Evolutionary conservation across 2,797 vertebrate genomes (phyloP), one percentile per base, ranked within the genome.

Genomic region (Hippoglossus hippoglossus): DNA sequence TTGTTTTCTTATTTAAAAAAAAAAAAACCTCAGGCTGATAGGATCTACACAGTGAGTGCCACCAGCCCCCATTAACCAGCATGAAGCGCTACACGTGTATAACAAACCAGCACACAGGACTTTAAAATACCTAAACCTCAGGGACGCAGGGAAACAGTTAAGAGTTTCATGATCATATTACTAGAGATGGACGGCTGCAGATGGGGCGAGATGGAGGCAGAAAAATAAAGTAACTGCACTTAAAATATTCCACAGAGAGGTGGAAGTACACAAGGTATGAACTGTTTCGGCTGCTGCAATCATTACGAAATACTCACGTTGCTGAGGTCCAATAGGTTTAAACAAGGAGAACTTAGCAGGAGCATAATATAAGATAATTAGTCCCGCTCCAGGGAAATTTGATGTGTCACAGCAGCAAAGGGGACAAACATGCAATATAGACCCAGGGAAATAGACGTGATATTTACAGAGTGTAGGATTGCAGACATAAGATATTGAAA

Each of bases 1-100:
- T 71, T 84, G 61, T 81, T 79, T 63, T 67, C 52, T 50, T 62
- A 3, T 36, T 16, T 19, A 41, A 41, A 5, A 7, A 16, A 46
- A 39, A 39, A 63, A 78, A 80, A 56, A 39, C 65, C 54, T 55
- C 34, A 11, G 15, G 22, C 55, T 71, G 90, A 91, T 87, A 83
- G 39, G 28, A 91, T 90, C 89, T 87, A 10, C 63, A 67, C 6
- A 46, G 62, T 73, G 73, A 79, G 67, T 67, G 54, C 79, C 86
- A 77, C 59, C 65, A 87, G 75, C 87, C 85, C 81, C 60, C 75
- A 88, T 90, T 90, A 65, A 80, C 86, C 91, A 79, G 87, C 90
- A 92, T 86, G 65, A 51, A 69, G 67, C 7, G 21, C 73, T 72
- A 63, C 82, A 87, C 82, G 82, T 88, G 80, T 12, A 39, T 89